phyloP scores from a whole-genome alignment of 2,797 vertebrate genomes.

The Triplophysa yarkandensis region DNA sequence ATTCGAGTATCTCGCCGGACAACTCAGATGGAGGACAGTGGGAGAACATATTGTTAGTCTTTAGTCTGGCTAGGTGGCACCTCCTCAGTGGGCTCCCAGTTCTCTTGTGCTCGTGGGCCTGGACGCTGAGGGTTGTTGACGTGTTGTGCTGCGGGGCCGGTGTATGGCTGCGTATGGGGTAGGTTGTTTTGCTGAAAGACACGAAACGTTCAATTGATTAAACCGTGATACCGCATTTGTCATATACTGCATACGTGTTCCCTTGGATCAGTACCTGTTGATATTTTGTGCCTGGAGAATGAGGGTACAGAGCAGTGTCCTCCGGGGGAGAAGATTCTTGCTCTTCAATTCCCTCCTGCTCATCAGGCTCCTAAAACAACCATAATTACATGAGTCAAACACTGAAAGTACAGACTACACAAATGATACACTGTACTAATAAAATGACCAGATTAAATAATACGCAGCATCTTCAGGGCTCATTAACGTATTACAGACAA shows the following conservation, averaged over 20 bases:
- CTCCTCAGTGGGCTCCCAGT: slow-evolving; percentile 96
- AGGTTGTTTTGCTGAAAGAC: slow-evolving; percentile 89
- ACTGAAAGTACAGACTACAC: neutral
- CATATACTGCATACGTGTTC: neutral
- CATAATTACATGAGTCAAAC: neutral
- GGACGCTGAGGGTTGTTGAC: slow-evolving; percentile 99
- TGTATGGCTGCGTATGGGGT: slow-evolving; percentile 98
- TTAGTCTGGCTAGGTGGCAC: slow-evolving; percentile 88
- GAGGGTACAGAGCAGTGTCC: slow-evolving; percentile 95
- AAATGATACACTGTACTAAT: neutral
- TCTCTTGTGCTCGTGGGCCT: slow-evolving; percentile 98
- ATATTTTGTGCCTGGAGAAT: slow-evolving; percentile 96
- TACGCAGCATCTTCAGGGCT: neutral
- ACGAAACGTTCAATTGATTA: neutral
- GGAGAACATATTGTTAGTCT: slow-evolving; percentile 85
- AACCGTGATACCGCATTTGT: neutral
- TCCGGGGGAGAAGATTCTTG: slow-evolving; percentile 98
- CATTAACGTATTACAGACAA: neutral
- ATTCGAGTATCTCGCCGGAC: slow-evolving; percentile 79
- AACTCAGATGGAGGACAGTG: slow-evolving; percentile 79
- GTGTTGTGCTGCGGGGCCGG: slow-evolving; percentile 97
- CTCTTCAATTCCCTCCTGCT: slow-evolving; percentile 97
- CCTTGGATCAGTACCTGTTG: slow-evolving; percentile 83
- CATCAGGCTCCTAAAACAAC: slow-evolving; percentile 89
- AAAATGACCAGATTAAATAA: neutral